Conservation (phyloP, 1,140 invertebrate genomes). For the Steinernema khuongi region DNA sequence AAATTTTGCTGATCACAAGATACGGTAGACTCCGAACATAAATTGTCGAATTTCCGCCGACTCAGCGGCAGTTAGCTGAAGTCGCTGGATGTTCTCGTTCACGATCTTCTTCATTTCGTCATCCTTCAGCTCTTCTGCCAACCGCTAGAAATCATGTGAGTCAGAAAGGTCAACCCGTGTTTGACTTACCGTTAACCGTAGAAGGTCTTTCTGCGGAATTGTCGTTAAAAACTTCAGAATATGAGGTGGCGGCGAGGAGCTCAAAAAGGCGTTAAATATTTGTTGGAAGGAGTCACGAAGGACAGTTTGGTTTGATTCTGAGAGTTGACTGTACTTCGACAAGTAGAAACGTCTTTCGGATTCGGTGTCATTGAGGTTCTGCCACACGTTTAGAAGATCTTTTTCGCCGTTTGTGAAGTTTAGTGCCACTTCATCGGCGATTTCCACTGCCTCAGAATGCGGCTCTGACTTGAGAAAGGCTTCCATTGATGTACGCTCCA, state of each 20-base stretch:
- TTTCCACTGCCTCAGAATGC: slow-evolving; percentile 22
- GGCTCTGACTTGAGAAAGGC: slow-evolving; percentile 23
- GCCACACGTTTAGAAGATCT: slow-evolving; percentile 29
- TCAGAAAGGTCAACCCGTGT: background rate
- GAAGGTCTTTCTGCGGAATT: background rate
- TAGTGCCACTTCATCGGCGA: slow-evolving; percentile 22
- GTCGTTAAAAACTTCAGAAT: background rate
- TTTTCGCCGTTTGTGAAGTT: slow-evolving; percentile 34
- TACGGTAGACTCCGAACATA: background rate
- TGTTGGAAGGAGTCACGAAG: background rate
- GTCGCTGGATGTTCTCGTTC: background rate
- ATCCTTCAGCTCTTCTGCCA: background rate
- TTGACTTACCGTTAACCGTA: background rate
- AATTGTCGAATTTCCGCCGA: background rate
- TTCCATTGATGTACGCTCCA: slow-evolving; percentile 17
- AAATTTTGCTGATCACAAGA: no score
- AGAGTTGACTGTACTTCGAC: slow-evolving; percentile 24
- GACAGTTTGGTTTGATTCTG: background rate
- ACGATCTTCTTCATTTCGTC: background rate
- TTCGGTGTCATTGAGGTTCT: slow-evolving; percentile 33
- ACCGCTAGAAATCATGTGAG: background rate
- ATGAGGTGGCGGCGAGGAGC: background rate
- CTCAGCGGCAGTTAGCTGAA: background rate
- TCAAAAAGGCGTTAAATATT: background rate
- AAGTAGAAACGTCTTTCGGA: slow-evolving; percentile 33